Evolutionary conservation across 1,140 invertebrate species (phyloP).

Genomic region (Belonocnema kinseyi): DNA sequence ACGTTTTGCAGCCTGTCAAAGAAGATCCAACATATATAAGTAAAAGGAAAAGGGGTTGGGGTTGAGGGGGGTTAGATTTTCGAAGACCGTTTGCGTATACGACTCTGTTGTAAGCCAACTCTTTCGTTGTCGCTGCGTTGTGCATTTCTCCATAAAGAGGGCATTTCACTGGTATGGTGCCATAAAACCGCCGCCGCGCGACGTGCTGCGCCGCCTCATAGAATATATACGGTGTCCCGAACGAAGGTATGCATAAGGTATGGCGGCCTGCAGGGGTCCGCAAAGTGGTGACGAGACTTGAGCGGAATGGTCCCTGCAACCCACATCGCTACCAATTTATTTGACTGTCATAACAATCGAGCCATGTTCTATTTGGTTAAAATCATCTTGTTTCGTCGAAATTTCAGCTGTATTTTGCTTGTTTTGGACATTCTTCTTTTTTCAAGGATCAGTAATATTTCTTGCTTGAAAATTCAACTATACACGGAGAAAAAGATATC

Average conservation of each 20-base stretch:
- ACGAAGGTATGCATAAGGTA: constrained; percentile 44
- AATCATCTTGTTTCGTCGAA: no score
- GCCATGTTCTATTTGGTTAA: no score
- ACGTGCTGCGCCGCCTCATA: constrained; percentile 50
- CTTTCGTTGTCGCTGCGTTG: constrained; percentile 30
- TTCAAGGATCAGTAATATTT: no score
- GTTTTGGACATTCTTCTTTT: no score
- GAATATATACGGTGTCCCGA: constrained; percentile 51
- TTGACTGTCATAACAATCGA: no score
- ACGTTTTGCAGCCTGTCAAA: not conserved
- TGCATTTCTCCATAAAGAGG: constrained; percentile 52
- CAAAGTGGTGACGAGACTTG: constrained; percentile 28
- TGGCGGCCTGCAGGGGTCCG: constrained; percentile 19
- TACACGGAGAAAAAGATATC: no score
- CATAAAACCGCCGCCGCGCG: constrained; percentile 49
- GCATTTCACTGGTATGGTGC: constrained; percentile 50
- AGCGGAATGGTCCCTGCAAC: not conserved
- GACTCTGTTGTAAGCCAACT: constrained; percentile 17
- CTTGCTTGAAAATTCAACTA: no score
- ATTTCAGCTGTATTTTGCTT: no score
- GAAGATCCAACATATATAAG: not conserved
- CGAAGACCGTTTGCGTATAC: constrained; percentile 24
- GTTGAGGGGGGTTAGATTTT: not conserved
- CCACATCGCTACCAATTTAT: no score
- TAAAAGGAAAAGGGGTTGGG: not conserved